A percentile compares a stretch with the other conserved stretches of the same genome.
These are phyloP conservation scores for Tetramorium alpestre DNA, from an alignment of 1,140 invertebrate genomes.

Conservation along the genomic window DNA sequence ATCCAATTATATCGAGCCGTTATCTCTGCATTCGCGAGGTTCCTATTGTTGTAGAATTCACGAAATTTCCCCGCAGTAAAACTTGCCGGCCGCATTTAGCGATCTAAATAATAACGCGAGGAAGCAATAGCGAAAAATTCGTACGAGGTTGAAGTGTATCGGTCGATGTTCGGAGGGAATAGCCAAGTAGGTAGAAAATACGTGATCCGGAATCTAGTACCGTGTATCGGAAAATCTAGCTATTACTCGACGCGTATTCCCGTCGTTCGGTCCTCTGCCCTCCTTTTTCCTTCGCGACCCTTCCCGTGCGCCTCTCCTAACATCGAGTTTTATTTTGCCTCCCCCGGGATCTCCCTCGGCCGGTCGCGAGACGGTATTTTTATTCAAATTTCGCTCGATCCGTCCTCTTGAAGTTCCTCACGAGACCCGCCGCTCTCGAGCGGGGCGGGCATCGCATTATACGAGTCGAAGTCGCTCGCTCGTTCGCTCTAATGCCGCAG, in stretches of 20 bases:
- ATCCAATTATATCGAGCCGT: slow-evolving; percentile 13
- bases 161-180: slow-evolving; percentile 49
- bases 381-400: slow-evolving; percentile 78
- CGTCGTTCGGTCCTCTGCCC: slow-evolving; percentile 13
- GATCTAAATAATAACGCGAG: slow-evolving; percentile 19
- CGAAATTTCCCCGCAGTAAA: neutral
- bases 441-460: slow-evolving; percentile 74
- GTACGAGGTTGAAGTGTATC: slow-evolving; percentile 28
- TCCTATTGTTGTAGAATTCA: slow-evolving; percentile 1
- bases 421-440: slow-evolving; percentile 64
- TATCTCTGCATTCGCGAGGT: neutral
- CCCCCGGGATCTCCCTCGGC: slow-evolving; percentile 30
- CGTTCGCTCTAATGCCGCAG: slow-evolving; percentile 55
- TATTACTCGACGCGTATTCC: slow-evolving; percentile 57
- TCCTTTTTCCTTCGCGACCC: neutral
- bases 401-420: slow-evolving; percentile 69
- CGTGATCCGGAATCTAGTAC: slow-evolving; percentile 60
- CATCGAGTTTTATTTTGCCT: slow-evolving; percentile 69
- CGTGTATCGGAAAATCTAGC: slow-evolving; percentile 70
- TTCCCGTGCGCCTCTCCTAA: neutral
- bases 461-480: slow-evolving; percentile 58
- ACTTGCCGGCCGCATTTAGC: slow-evolving; percentile 9
- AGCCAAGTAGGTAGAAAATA: slow-evolving; percentile 61
- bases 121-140: slow-evolving; percentile 19
- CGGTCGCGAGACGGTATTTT: slow-evolving; percentile 71